Evolutionary conservation across 2,888 invertebrate species (phyloP), one percentile per base, ranked within the genome.

Genomic region (Coleophora deauratella): DNA sequence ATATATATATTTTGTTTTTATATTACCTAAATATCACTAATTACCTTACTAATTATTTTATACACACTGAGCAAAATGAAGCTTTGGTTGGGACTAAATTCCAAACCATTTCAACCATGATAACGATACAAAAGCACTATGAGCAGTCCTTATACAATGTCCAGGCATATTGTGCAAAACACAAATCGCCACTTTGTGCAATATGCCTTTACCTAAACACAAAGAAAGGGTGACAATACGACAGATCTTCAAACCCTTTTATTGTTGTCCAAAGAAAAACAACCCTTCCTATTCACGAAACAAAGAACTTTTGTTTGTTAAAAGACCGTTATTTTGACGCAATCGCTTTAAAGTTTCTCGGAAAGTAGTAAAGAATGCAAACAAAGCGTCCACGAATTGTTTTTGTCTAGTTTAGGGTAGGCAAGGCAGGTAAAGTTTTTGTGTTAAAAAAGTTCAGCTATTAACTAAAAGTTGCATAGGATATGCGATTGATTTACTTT

Each of bases 201-300:
- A 80, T 73, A 64, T 73, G 63, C 60, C 52, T 49, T 41, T 47
- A 52, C 47, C 56, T 56, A 62, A 68, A 62, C 71, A 72, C 72
- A 72, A 74, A 70, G 71, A 70, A 74, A 72, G 75, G 73, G 72
- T 74, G 70, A 77, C 76, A 77, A 77, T 72, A 59, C 54, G 51
- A 52, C 65, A 60, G 60, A 62, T 66, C 63, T 65, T 64, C 65
- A 72, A 78, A 81, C 74, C 75, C 80, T 73, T 78, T 78, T 70
- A 76, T 73, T 66, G 54, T 59, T 54, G 65, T 68, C 46, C 61
- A 61, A 72, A 75, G 72, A 76, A 74, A 73, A 77, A 73, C 79
- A 81, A 82, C 82, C 80, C 81, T 82, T 46, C 79, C 66, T 59
- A 69, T 79, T 74, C 62, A 72, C 64, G 55, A 53, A 55, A 72